phyloP scores from a whole-genome alignment of 2,888 invertebrate genomes.

The Apocheima hispidaria region DNA sequence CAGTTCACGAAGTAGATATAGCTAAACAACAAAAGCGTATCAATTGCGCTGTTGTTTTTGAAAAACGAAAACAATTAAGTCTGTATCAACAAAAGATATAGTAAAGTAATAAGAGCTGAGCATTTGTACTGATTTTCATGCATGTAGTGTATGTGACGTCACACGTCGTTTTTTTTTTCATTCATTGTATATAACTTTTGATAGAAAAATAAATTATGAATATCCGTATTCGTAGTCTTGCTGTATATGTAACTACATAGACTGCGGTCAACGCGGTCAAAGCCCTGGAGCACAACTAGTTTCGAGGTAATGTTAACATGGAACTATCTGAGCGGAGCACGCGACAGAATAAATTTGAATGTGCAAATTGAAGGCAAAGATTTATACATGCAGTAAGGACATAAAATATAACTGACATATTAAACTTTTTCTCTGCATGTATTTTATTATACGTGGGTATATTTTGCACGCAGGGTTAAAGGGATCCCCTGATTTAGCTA shows the following conservation, averaged over 20 bases:
- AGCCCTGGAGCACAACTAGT: neutral
- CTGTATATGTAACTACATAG: no score
- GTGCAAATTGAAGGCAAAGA: slow-evolving; percentile 4
- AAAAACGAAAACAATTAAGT: neutral
- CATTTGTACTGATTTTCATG: neutral
- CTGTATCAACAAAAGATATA: no score
- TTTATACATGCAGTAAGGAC: neutral
- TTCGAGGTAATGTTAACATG: slow-evolving; percentile 7
- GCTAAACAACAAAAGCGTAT: slow-evolving; percentile 2
- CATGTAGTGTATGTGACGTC: no score
- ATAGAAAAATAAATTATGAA: no score
- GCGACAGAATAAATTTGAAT: slow-evolving; percentile 20
- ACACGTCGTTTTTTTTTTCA: no score
- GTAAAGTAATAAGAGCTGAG: neutral
- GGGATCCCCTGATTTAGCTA: no score
- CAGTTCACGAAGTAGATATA: neutral
- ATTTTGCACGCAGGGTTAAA: no score
- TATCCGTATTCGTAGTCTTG: no score
- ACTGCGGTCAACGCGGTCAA: neutral
- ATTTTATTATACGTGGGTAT: no score
- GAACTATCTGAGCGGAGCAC: slow-evolving; percentile 27
- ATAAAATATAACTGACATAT: neutral
- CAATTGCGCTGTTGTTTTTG: neutral
- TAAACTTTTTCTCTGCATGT: no score
- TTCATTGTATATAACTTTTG: no score